Evolutionary conservation across 2,888 invertebrate genomes (phyloP).

Genomic region (Julus scandinavius): DNA sequence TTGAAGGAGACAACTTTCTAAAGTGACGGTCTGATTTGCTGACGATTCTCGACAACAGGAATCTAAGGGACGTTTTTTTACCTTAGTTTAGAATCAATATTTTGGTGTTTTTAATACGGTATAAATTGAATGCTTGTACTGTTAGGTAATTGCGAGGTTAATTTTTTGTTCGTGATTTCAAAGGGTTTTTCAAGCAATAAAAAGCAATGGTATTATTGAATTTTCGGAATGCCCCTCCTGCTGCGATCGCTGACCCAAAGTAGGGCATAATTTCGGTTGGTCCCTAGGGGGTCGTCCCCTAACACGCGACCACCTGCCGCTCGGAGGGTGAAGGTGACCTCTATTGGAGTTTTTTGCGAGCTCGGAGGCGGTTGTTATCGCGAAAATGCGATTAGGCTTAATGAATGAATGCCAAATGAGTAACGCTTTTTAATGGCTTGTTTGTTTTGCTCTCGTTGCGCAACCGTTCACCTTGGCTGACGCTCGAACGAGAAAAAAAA

Average conservation of each 20-base stretch:
- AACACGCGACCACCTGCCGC: background rate
- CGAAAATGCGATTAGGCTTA: background rate
- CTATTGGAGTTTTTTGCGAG: constrained; percentile 4
- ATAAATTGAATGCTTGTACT: too few relatives aligned
- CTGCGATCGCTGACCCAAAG: constrained; percentile 6
- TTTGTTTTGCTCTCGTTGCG: constrained; percentile 33
- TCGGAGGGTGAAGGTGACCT: constrained; percentile 5
- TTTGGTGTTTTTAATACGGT: too few relatives aligned
- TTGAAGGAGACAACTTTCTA: too few relatives aligned
- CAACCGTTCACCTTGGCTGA: constrained; percentile 26
- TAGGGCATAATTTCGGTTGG: background rate
- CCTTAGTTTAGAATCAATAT: too few relatives aligned
- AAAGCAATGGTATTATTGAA: background rate
- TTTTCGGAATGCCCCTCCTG: background rate
- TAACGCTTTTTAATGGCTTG: constrained; percentile 26
- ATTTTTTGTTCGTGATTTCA: too few relatives aligned
- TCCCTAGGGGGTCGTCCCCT: background rate
- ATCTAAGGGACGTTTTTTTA: too few relatives aligned
- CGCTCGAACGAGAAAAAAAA: background rate
- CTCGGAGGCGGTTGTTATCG: constrained; percentile 2
- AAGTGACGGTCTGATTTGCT: too few relatives aligned
- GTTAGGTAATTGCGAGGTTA: too few relatives aligned
- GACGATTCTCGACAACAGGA: too few relatives aligned
- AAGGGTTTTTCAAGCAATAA: too few relatives aligned
- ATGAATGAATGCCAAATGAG: constrained; percentile 17